Evolutionary conservation across 2,888 invertebrate species (phyloP).

Genomic region (Ceraclea dissimilis): DNA sequence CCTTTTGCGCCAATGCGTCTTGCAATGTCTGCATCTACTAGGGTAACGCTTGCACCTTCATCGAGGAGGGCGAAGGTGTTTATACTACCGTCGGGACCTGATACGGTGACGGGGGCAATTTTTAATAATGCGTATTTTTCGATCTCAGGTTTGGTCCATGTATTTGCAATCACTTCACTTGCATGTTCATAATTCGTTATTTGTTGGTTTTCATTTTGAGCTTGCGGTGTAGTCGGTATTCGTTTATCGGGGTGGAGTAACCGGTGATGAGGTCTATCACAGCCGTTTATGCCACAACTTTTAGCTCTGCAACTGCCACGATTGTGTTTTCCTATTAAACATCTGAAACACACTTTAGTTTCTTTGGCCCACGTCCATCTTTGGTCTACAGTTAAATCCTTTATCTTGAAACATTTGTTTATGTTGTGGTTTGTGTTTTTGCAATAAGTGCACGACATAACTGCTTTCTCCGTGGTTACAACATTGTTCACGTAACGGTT

Average conservation of each 20-base stretch:
- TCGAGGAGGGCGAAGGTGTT: neutral
- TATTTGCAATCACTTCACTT: neutral
- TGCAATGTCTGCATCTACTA: neutral
- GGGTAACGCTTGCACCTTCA: neutral
- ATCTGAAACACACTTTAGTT: neutral
- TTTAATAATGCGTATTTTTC: neutral
- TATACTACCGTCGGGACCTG: neutral
- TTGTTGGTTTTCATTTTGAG: no score
- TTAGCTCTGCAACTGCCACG: neutral
- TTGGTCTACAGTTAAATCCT: no score
- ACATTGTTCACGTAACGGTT: neutral
- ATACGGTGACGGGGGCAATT: neutral
- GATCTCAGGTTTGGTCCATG: neutral
- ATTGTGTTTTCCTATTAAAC: neutral
- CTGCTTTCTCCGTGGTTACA: no score
- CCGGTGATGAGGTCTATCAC: neutral
- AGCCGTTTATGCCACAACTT: neutral
- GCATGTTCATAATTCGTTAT: no score
- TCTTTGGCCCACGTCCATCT: neutral
- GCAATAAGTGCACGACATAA: no score
- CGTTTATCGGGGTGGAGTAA: neutral
- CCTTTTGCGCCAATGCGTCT: neutral
- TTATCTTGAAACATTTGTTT: no score
- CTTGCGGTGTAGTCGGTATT: neutral
- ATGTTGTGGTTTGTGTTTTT: no score